A percentile compares a stretch with the other conserved stretches of the same genome.
Conservation (phyloP, 2,888 invertebrate genomes). For the Hemicrepidius hirtus region DNA sequence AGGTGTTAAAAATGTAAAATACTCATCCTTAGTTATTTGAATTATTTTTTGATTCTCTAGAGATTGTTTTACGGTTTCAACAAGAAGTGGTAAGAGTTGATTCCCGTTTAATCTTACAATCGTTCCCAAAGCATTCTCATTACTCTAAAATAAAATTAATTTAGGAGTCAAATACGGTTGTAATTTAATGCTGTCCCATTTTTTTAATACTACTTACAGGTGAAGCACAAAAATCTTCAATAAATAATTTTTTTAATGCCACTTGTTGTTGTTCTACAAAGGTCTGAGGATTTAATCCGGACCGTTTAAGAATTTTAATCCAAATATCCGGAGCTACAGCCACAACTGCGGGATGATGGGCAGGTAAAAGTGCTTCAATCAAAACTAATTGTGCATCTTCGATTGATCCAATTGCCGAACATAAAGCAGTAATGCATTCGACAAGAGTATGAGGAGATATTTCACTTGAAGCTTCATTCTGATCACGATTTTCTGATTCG, state of each 20-base stretch:
- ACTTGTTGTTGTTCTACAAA: slow-evolving; percentile 77
- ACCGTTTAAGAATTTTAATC: slow-evolving; percentile 78
- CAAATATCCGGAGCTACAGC: slow-evolving; percentile 79
- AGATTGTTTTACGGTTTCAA: slow-evolving; percentile 76
- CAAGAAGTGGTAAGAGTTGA: slow-evolving; percentile 78
- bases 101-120: slow-evolving; percentile 80
- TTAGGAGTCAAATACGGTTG: neutral
- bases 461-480: slow-evolving; percentile 74
- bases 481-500: slow-evolving; percentile 70
- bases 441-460: slow-evolving; percentile 70
- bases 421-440: slow-evolving; percentile 70
- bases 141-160: slow-evolving; percentile 69
- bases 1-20: slow-evolving; percentile 87
- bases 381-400: slow-evolving; percentile 78
- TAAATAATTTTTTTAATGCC: slow-evolving; percentile 77
- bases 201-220: slow-evolving; percentile 61
- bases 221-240: slow-evolving; percentile 73
- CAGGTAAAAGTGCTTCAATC: slow-evolving; percentile 80
- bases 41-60: slow-evolving; percentile 80
- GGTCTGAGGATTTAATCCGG: slow-evolving; percentile 76
- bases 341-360: slow-evolving; percentile 84
- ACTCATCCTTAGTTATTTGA: slow-evolving; percentile 85
- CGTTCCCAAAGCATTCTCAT: slow-evolving; percentile 83
- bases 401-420: slow-evolving; percentile 67
- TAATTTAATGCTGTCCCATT: neutral